Evolutionary conservation across 2,113 vertebrate species (phyloP).

Genomic region (Phylloscopus trochilus): DNA sequence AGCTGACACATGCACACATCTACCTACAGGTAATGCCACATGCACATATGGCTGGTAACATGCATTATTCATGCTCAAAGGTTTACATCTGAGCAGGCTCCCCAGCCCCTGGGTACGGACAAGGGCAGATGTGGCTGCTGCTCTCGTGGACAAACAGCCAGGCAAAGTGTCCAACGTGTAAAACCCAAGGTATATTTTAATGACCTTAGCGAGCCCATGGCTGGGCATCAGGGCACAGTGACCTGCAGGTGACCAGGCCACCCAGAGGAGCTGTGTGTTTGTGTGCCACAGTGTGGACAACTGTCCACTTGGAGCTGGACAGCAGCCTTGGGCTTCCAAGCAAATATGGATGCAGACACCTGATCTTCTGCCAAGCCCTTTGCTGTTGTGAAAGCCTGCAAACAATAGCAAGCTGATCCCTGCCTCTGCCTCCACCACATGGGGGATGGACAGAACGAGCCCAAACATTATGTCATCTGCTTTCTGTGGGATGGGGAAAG

Average conservation of each 20-base stretch:
- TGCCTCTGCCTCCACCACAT: background rate
- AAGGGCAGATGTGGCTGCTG: background rate
- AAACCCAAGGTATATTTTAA: background rate
- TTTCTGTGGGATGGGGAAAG: background rate
- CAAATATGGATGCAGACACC: background rate
- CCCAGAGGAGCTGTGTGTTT: background rate
- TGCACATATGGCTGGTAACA: fast-evolving
- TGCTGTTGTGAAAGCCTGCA: background rate
- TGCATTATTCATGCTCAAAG: background rate
- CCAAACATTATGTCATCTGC: background rate
- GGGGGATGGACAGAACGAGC: background rate
- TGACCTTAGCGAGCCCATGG: fast-evolving
- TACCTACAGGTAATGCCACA: background rate
- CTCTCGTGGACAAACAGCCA: background rate
- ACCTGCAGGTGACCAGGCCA: background rate
- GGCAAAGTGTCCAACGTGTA: background rate
- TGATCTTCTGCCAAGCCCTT: background rate
- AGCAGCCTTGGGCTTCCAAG: background rate
- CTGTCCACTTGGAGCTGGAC: background rate
- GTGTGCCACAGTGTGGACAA: background rate
- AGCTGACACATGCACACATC: background rate
- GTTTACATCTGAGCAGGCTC: background rate
- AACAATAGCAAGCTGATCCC: background rate
- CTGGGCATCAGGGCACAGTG: background rate
- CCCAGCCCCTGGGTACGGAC: fast-evolving